These are phyloP conservation scores for Poecilia gillii DNA, from an alignment of 2,797 vertebrate genomes.

Conservation along the genomic window DNA sequence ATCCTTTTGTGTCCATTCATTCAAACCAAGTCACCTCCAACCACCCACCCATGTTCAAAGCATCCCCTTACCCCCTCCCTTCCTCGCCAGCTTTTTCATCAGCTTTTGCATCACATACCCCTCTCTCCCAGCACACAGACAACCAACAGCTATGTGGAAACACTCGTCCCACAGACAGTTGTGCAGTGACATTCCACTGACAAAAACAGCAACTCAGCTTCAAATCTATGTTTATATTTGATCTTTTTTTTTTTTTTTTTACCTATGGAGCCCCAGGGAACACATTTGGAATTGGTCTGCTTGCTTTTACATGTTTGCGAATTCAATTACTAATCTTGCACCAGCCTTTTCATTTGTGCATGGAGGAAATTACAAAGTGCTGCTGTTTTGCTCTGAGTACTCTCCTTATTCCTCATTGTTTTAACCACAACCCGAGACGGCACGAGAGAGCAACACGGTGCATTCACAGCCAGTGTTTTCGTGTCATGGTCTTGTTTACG, in stretches of 20 bases:
- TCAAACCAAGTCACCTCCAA: constrained; percentile 34
- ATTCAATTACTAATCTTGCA: constrained; percentile 57
- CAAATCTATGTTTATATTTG: constrained; percentile 63
- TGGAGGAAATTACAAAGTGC: constrained; percentile 22
- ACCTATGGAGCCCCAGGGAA: constrained; percentile 47
- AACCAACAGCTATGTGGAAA: constrained; percentile 57
- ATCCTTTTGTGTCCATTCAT: constrained; percentile 80
- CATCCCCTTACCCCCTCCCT: neutral
- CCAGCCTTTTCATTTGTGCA: constrained; percentile 28
- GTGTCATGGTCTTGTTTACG: constrained; percentile 77
- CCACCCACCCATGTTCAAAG: constrained; percentile 20
- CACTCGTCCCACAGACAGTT: constrained; percentile 51
- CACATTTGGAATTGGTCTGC: constrained; percentile 12
- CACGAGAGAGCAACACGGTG: constrained; percentile 59
- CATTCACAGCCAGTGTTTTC: constrained; percentile 60
- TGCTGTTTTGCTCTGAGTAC: constrained; percentile 17
- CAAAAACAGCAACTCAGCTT: constrained; percentile 53
- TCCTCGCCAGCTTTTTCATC: neutral
- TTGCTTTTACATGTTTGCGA: constrained; percentile 53
- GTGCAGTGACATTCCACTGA: constrained; percentile 17
- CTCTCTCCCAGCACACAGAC: constrained; percentile 60
- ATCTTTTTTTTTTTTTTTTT: constrained; percentile 12
- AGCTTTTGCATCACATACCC: constrained; percentile 47
- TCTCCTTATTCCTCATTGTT: constrained; percentile 37
- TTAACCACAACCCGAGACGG: constrained; percentile 48